Evolutionary conservation across 2,797 vertebrate species (phyloP), one percentile per base, ranked within the genome.

Genomic region (Petrocephalus schoutedeni): DNA sequence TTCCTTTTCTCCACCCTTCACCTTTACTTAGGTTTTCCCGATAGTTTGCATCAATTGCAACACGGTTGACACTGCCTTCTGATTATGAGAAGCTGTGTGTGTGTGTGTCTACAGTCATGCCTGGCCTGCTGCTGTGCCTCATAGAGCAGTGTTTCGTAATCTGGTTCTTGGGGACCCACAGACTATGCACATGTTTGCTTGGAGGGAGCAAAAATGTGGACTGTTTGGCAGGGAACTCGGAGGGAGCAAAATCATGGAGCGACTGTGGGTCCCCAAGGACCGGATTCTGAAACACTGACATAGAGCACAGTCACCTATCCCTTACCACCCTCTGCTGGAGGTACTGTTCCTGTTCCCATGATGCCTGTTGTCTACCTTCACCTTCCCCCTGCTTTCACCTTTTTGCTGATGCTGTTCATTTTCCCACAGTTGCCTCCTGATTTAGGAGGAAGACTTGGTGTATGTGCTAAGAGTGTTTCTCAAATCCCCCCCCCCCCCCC

Each of bases 321-420:
- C 4, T 19, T 87, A 28, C 74, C 80, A 61, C 32, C 80, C n/a
- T 28, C 87, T 3, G 36, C 59, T 21, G n/a, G 3, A 82, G 45
- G 10, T 16, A 45, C n/a, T 57, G 23, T 6, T 61, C 21, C 12
- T 80, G 54, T 23, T 61, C 56, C 87, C 74, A 0, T 2, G 41
- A 45, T 45, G 4, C 32, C 67, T 41, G 67, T 74, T 74, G 28
- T 74, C 4, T 41, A 41, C 32, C 36, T n/a, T 58, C 45, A 71
- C 58, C 4, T 74, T 7, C 21, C 54, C n/a, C 3, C 8, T 32
- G 23, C 57, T 32, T 41, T 85, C 4, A 6, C 49, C 8, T 84
- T 0, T 54, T 16, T 93, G 92, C 14, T 16, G 56, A 16, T 10
- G 0, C 45, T 58, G 51, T 67, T 86, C 80, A 51, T 36, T 59